Evolutionary conservation across 1,140 invertebrate species (phyloP).

Genomic region (Drosophila ogumai): DNA sequence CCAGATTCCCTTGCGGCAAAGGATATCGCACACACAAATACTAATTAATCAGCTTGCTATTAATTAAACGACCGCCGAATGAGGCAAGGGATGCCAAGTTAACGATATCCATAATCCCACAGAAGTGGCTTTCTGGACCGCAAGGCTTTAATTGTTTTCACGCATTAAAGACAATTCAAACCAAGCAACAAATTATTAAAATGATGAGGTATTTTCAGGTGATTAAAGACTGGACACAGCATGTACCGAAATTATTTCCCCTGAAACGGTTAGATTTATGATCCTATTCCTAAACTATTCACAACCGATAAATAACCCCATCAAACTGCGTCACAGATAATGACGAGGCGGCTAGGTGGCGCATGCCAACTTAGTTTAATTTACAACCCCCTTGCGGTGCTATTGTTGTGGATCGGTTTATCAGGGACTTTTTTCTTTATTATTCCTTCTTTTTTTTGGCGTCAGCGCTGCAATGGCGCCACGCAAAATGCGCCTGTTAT

Average conservation of each 20-base stretch:
- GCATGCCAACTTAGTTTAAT: conserved; percentile 36
- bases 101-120: conserved; percentile 52
- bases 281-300: conserved; percentile 18
- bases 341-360: conserved; percentile 19
- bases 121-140: conserved; percentile 33
- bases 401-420: conserved; percentile 28
- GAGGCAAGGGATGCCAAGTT: conserved; percentile 3
- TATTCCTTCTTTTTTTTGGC: conserved; percentile 4
- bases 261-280: conserved; percentile 34
- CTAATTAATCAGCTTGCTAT: conserved; percentile 66
- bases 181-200: not conserved
- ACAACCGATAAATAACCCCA: conserved; percentile 23
- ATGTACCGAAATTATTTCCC: conserved; percentile 4
- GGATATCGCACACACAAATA: conserved; percentile 38
- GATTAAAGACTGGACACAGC: not conserved
- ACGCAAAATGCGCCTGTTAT: conserved; percentile 43
- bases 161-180: conserved; percentile 3
- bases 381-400: conserved; percentile 27
- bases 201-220: not conserved
- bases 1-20: conserved; percentile 3
- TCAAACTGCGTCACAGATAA: conserved; percentile 30
- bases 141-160: conserved; percentile 38
- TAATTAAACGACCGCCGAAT: conserved; percentile 56
- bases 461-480: conserved; percentile 48
- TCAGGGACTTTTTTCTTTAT: not conserved